Evolutionary conservation across 2,797 vertebrate genomes (phyloP).

Genomic region (Aratinga solstitialis): DNA sequence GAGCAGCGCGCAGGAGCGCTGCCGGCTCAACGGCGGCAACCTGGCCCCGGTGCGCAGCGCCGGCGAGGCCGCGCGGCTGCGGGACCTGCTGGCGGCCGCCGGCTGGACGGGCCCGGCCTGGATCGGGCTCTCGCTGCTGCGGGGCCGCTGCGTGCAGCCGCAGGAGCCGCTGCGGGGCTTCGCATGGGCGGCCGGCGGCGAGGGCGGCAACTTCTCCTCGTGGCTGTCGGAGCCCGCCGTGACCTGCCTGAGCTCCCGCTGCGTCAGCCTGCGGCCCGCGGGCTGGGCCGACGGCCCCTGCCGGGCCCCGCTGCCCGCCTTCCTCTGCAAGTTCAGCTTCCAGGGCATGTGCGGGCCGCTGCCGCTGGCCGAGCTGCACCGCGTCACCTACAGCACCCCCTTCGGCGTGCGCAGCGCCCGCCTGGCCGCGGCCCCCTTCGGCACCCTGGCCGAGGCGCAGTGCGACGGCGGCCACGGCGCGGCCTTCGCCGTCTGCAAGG

Average conservation of each 20-base stretch:
- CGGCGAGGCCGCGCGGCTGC: constrained; percentile 58
- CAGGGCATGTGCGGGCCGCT: constrained; percentile 77
- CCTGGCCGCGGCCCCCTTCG: constrained; percentile 72
- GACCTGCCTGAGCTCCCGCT: constrained; percentile 71
- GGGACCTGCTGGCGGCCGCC: constrained; percentile 7
- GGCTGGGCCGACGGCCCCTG: constrained; percentile 69
- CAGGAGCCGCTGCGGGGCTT: constrained; percentile 71
- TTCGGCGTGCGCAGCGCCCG: constrained; percentile 63
- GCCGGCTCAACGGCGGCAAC: constrained; percentile 73
- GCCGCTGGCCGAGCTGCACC: constrained; percentile 66
- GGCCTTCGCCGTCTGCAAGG: constrained; percentile 63
- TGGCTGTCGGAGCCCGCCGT: constrained; percentile 64
- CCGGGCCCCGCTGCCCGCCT: constrained; percentile 30
- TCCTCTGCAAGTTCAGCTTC: constrained; percentile 81
- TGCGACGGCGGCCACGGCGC: background rate
- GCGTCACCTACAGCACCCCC: constrained; percentile 70
- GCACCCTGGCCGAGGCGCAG: constrained; percentile 56
- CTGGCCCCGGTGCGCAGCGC: constrained; percentile 59
- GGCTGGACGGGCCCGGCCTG: constrained; percentile 55
- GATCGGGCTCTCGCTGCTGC: constrained; percentile 74
- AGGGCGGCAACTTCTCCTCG: constrained; percentile 47
- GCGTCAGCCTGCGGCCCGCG: constrained; percentile 44
- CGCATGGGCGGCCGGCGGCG: constrained; percentile 61
- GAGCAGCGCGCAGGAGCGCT: constrained; percentile 45
- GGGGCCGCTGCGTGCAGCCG: constrained; percentile 54